phyloP scores from a whole-genome alignment of 2,888 invertebrate genomes.

The Lepidocyrtoides sp. region DNA sequence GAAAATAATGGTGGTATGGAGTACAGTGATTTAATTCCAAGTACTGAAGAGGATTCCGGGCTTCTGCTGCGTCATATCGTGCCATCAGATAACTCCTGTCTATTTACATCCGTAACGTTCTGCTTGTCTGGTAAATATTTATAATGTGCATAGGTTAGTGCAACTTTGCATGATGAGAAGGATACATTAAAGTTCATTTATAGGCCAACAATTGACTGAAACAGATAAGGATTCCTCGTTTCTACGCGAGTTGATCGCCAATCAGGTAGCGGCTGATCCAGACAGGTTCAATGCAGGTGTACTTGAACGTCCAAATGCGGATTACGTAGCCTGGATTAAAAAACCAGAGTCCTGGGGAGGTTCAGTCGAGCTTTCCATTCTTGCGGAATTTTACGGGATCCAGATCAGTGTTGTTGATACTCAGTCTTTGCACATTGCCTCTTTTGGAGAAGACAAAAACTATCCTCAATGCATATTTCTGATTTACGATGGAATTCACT shows the following conservation, averaged over 20 bases:
- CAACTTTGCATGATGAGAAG: too few relatives aligned
- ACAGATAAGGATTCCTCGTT: conserved; percentile 34
- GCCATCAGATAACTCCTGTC: conserved; percentile 98
- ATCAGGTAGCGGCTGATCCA: conserved; percentile 92
- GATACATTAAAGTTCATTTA: background rate
- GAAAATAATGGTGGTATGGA: background rate
- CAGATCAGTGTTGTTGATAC: conserved; percentile 98
- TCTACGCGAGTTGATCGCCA: conserved; percentile 96
- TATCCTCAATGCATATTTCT: conserved; percentile 94
- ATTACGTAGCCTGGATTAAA: conserved; percentile 97
- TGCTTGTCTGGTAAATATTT: conserved; percentile 87
- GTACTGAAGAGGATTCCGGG: conserved; percentile 87
- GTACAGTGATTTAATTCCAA: conserved; percentile 48
- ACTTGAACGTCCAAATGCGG: conserved; percentile 93
- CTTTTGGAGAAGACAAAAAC: conserved; percentile 97
- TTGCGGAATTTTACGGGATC: conserved; percentile 94
- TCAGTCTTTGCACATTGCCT: conserved; percentile 95
- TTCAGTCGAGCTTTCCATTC: conserved; percentile 96
- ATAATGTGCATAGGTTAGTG: background rate
- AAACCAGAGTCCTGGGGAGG: conserved; percentile 96
- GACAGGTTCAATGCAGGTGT: conserved; percentile 95
- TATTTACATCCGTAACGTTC: conserved; percentile 95
- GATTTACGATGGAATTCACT: conserved; percentile 98
- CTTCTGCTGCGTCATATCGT: conserved; percentile 96
- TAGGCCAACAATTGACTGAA: conserved; percentile 40